These are phyloP conservation scores for Bombyx mandarina DNA, from an alignment of 1,140 invertebrate species.

Conservation along the genomic window DNA sequence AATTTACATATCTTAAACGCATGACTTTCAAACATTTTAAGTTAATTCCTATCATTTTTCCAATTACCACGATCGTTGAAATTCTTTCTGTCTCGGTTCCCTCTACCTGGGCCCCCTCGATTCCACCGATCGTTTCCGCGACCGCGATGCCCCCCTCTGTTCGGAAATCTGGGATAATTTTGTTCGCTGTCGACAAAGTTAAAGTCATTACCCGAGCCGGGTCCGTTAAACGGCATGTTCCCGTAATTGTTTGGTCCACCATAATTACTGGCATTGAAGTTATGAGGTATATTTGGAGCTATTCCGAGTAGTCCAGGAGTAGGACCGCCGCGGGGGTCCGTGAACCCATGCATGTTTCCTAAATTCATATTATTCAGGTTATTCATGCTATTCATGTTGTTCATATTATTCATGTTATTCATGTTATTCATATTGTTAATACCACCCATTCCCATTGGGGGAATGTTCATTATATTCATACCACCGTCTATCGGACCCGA, in stretches of 20 bases:
- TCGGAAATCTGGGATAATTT: slow-evolving; percentile 60
- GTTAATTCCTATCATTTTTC: slow-evolving; percentile 65
- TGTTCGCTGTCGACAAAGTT: slow-evolving; percentile 61
- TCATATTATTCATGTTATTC: no score
- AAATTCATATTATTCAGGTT: slow-evolving; percentile 58
- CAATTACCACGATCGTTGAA: slow-evolving; percentile 60
- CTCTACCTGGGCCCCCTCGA: slow-evolving; percentile 51
- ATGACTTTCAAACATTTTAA: background rate
- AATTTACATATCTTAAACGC: slow-evolving; percentile 6
- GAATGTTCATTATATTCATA: slow-evolving; percentile 59
- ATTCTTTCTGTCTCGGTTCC: slow-evolving; percentile 67
- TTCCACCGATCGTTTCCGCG: slow-evolving; percentile 63
- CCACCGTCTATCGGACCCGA: slow-evolving; percentile 42
- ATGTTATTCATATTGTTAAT: slow-evolving; percentile 35
- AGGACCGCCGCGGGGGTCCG: slow-evolving; percentile 50
- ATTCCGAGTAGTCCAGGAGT: slow-evolving; percentile 63
- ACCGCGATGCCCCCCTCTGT: slow-evolving; percentile 57
- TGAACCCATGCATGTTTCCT: slow-evolving; percentile 48
- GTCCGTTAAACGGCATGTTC: slow-evolving; percentile 38
- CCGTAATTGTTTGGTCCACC: slow-evolving; percentile 53
- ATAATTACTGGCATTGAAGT: slow-evolving; percentile 56
- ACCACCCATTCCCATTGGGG: slow-evolving; percentile 58
- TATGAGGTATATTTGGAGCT: slow-evolving; percentile 64
- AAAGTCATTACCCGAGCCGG: slow-evolving; percentile 40
- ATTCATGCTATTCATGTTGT: no score